Base-by-base conservation (phyloP, 2,888 invertebrate species). In the Bedellia somnulentella region DNA sequence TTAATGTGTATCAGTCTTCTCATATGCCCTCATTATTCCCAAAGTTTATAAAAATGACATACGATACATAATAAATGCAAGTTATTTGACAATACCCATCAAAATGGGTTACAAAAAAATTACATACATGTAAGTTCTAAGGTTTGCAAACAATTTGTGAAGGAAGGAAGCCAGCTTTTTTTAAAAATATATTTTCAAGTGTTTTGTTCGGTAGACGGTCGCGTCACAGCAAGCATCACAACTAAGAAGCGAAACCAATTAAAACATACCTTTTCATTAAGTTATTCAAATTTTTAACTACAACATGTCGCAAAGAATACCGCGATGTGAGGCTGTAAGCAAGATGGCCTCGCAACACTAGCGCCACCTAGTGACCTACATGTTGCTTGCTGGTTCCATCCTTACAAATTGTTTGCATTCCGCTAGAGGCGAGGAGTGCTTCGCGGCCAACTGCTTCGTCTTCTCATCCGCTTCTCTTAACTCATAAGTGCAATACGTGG, bases 61-160 rank as follows among this genome's bases (percentile, higher is more conserved):
- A n/a, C n/a, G n/a, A n/a, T n/a, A n/a, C n/a, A n/a, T n/a, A n/a
- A n/a, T n/a, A n/a, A n/a, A n/a, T n/a, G n/a, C n/a, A n/a, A n/a
- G n/a, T n/a, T n/a, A n/a, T n/a, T n/a, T n/a, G n/a, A n/a, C n/a
- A n/a, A n/a, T n/a, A n/a, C n/a, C n/a, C n/a, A n/a, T n/a, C n/a
- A n/a, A n/a, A n/a, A n/a, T n/a, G n/a, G n/a, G n/a, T n/a, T n/a
- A n/a, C n/a, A n/a, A n/a, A n/a, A n/a, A n/a, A n/a, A n/a, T n/a
- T n/a, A n/a, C n/a, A n/a, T n/a, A n/a, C n/a, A n/a, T n/a, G n/a
- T n/a, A n/a, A n/a, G n/a, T n/a, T 16, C 17, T 15, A 16, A n/a
- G 15, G 27, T 85, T 86, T 87, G 86, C 87, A 87, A 87, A 87
- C 87, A 87, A 87, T 87, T 87, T 86, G 87, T 82, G 84, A 80